Percentiles rank a stretch among this genome's conserved stretches.
Conservation (phyloP, 2,797 vertebrate species). For the Xenops minutus region DNA sequence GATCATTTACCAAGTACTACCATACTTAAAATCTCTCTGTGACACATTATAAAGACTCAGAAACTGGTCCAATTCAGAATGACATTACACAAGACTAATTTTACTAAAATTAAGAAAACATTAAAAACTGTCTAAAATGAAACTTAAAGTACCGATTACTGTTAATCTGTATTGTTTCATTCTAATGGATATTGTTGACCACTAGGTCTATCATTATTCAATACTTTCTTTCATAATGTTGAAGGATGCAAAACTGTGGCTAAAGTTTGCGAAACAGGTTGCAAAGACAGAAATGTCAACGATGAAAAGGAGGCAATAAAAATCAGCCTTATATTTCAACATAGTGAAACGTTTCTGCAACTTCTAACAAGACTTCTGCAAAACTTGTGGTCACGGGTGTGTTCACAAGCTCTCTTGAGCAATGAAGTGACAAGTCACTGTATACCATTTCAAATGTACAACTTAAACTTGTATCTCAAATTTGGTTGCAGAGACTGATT, state of each 20-base stretch:
- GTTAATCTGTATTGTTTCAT: neutral
- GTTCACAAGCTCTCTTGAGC: neutral
- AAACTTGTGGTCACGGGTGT: neutral
- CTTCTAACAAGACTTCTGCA: neutral
- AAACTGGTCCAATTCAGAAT: neutral
- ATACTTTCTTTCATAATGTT: neutral
- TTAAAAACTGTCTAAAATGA: neutral
- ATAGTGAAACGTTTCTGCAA: neutral
- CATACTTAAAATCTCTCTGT: neutral
- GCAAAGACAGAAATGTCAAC: neutral
- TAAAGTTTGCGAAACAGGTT: neutral
- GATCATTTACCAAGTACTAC: neutral
- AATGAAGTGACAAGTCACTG: neutral
- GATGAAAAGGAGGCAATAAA: neutral
- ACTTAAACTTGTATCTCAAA: neutral
- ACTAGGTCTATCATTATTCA: neutral
- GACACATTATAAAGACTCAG: neutral
- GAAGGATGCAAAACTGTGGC: neutral
- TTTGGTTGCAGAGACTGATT: neutral
- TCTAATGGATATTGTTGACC: neutral
- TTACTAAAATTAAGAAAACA: neutral
- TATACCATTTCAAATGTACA: neutral
- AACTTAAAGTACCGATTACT: neutral
- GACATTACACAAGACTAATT: neutral
- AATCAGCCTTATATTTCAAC: neutral